Evolutionary conservation across 2,797 vertebrate genomes (phyloP).

Genomic region (Anguilla anguilla): DNA sequence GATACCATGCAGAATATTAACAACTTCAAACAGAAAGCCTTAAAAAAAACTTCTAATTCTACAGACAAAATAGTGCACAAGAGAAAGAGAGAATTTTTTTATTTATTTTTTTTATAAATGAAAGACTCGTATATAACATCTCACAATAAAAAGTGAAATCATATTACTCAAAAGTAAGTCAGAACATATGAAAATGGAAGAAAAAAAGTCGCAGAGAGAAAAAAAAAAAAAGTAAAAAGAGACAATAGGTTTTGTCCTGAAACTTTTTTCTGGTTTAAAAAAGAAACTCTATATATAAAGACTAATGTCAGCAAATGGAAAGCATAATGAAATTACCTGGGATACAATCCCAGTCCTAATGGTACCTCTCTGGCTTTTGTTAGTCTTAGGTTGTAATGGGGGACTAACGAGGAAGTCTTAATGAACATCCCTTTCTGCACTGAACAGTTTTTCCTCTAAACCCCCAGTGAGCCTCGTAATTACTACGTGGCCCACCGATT

Average conservation of each 20-base stretch:
- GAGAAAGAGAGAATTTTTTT: neutral
- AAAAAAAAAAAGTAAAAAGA: neutral
- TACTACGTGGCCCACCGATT: conserved; percentile 42
- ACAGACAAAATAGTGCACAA: conserved; percentile 9
- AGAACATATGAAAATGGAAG: neutral
- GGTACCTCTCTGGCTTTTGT: conserved; percentile 48
- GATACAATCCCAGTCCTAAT: conserved; percentile 50
- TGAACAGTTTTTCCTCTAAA: conserved; percentile 43
- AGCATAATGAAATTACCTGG: conserved; percentile 45
- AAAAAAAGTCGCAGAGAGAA: neutral
- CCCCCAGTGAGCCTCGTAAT: conserved; percentile 47
- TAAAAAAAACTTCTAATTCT: conserved; percentile 10
- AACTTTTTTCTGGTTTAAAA: neutral
- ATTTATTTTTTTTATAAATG: neutral
- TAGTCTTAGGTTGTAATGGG: conserved; percentile 46
- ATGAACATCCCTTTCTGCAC: conserved; percentile 53
- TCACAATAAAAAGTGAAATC: neutral
- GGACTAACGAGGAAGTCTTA: conserved; percentile 54
- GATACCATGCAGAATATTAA: conserved; percentile 32
- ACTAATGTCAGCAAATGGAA: conserved; percentile 40
- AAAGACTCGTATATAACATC: neutral
- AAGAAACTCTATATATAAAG: conserved; percentile 21
- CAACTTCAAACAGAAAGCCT: conserved; percentile 31
- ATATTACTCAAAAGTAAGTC: neutral
- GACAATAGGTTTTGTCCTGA: neutral